These are phyloP conservation scores for Leptarthrus brevirostris DNA, from an alignment of 2,888 invertebrate species.

Conservation along the genomic window DNA sequence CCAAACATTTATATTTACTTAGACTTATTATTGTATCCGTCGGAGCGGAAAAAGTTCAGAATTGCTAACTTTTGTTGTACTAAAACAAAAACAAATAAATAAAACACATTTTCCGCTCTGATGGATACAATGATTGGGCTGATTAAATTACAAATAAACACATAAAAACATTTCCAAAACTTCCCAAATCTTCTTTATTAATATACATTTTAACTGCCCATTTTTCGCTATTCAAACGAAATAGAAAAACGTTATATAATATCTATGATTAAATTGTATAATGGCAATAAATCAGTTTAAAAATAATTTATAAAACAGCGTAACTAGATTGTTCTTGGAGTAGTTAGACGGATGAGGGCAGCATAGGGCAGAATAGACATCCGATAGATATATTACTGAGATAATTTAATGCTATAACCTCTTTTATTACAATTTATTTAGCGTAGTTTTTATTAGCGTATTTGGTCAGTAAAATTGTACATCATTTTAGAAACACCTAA, in stretches of 20 bases:
- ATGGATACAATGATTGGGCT: too few species aligned
- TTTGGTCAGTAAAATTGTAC: conserved; percentile 38
- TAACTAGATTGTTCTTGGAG: conserved; percentile 6
- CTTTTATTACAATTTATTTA: background rate
- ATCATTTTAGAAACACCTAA: conserved; percentile 24
- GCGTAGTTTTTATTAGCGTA: background rate
- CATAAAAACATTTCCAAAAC: too few species aligned
- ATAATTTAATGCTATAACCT: too few species aligned
- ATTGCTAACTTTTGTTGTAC: too few species aligned
- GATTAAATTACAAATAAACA: too few species aligned
- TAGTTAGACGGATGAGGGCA: conserved; percentile 4
- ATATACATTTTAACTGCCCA: conserved; percentile 40
- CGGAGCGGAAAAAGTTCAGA: too few species aligned
- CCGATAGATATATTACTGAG: too few species aligned
- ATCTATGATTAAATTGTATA: too few species aligned
- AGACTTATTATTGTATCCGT: too few species aligned
- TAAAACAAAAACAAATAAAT: too few species aligned
- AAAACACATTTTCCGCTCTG: too few species aligned
- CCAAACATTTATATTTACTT: too few species aligned
- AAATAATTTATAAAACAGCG: background rate
- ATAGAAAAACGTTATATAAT: background rate
- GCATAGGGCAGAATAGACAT: background rate
- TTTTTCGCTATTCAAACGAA: conserved; percentile 2
- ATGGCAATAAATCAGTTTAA: background rate
- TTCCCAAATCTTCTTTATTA: conserved; percentile 14